Conservation (phyloP, 2,113 vertebrate species). For the Sterrhoptilus dennistouni region DNA sequence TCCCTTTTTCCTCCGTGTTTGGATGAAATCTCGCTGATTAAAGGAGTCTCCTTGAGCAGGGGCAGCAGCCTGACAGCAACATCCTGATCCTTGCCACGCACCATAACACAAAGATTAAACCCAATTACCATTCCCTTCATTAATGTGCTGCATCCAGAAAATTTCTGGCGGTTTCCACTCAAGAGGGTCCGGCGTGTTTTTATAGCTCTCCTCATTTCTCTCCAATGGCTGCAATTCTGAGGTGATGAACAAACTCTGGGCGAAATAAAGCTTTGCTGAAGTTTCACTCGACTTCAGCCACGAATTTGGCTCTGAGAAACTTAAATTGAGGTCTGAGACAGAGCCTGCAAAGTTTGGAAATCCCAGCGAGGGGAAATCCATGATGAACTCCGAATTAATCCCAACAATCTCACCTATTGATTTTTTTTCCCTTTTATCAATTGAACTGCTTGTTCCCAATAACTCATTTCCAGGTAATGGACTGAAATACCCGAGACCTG, state of each 20-base stretch:
- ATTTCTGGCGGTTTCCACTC: not conserved
- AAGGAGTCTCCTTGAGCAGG: not conserved
- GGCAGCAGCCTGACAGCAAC: not conserved
- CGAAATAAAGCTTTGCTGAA: not conserved
- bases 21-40: not conserved
- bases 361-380: not conserved
- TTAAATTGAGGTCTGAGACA: not conserved
- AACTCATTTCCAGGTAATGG: conserved; percentile 55
- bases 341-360: not conserved
- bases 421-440: conserved; percentile 45
- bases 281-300: not conserved
- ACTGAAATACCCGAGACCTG: conserved; percentile 8
- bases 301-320: not conserved
- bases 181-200: not conserved
- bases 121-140: not conserved
- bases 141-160: not conserved
- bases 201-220: not conserved
- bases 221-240: not conserved
- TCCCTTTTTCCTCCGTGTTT: not conserved
- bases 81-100: not conserved
- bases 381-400: conserved; percentile 5
- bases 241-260: not conserved
- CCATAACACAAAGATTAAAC: not conserved
- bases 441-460: conserved; percentile 46
- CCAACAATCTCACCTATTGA: conserved; percentile 45